Percentiles rank a stretch among this genome's conserved stretches.
Evolutionary conservation across 2,797 vertebrate genomes (phyloP).

Genomic region (Scomberomorus guttatus): DNA sequence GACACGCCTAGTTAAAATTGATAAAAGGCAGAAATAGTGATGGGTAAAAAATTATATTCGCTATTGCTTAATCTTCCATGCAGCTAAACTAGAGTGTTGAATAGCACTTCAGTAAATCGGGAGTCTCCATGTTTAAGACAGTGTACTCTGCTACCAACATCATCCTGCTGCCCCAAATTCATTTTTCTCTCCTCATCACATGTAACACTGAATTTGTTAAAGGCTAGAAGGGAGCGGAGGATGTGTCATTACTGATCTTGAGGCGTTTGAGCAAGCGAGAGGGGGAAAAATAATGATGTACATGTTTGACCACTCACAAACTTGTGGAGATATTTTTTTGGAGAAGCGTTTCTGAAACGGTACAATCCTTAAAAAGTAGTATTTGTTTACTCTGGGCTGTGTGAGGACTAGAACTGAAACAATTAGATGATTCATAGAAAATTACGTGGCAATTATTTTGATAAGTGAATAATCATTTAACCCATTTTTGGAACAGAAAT

Average conservation of each 20-base stretch:
- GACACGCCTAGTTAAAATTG: not conserved
- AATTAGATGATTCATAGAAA: not conserved
- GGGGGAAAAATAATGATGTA: not conserved
- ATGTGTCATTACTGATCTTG: slow-evolving; percentile 3
- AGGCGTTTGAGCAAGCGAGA: not conserved
- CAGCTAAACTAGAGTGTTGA: not conserved
- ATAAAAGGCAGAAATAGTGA: not conserved
- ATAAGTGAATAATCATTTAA: not conserved
- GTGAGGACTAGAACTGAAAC: not conserved
- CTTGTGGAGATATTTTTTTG: not conserved
- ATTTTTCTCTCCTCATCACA: not conserved
- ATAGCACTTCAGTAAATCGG: not conserved
- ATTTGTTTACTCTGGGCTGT: not conserved
- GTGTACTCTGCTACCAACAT: not conserved
- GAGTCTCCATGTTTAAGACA: not conserved
- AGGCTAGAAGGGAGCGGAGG: not conserved
- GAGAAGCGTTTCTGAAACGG: not conserved
- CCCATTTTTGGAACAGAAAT: not conserved
- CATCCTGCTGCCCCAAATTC: not conserved
- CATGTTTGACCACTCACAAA: slow-evolving; percentile 1
- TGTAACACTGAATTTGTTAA: slow-evolving; percentile 19
- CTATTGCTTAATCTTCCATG: not conserved
- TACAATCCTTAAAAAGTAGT: not conserved
- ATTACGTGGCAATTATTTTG: not conserved
- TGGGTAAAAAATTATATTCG: not conserved